Evolutionary conservation across 2,113 vertebrate genomes (phyloP).

Genomic region (Isurus oxyrinchus): DNA sequence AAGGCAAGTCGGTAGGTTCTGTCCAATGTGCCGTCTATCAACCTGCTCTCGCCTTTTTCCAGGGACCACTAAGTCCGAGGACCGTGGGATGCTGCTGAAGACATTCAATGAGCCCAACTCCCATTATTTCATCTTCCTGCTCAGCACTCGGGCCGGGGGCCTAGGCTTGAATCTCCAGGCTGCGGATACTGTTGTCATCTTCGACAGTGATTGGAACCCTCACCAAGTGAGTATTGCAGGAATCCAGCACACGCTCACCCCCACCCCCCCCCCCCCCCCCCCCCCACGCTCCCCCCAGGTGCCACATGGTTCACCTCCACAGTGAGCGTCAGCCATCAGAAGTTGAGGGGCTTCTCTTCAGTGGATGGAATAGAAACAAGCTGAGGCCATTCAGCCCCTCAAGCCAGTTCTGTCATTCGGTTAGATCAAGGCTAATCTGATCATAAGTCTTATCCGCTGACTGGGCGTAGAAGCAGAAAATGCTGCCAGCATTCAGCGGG

Average conservation of each 20-base stretch:
- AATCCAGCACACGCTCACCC: not conserved
- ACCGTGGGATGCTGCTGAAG: slow-evolving; percentile 87
- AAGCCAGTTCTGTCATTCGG: no score
- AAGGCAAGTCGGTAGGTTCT: not conserved
- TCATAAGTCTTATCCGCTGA: no score
- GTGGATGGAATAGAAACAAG: no score
- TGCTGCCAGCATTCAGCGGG: no score
- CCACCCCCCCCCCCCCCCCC: no score
- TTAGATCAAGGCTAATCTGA: no score
- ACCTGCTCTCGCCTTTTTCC: not conserved
- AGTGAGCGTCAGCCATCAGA: no score
- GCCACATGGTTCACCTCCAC: not conserved
- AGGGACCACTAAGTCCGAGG: slow-evolving; percentile 95
- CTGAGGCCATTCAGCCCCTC: no score
- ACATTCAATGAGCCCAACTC: slow-evolving; percentile 86
- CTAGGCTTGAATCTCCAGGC: slow-evolving; percentile 91
- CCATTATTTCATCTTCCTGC: slow-evolving; percentile 88
- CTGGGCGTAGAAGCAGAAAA: no score
- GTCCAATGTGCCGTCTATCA: not conserved
- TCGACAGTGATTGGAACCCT: slow-evolving; percentile 96
- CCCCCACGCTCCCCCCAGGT: not conserved
- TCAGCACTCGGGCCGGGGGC: slow-evolving; percentile 87
- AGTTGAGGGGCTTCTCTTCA: no score
- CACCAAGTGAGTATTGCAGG: slow-evolving; percentile 71
- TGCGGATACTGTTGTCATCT: slow-evolving; percentile 91